phyloP scores from a whole-genome alignment of 35 echinoderm and acorn worm species.

The Lytechinus variegatus region DNA sequence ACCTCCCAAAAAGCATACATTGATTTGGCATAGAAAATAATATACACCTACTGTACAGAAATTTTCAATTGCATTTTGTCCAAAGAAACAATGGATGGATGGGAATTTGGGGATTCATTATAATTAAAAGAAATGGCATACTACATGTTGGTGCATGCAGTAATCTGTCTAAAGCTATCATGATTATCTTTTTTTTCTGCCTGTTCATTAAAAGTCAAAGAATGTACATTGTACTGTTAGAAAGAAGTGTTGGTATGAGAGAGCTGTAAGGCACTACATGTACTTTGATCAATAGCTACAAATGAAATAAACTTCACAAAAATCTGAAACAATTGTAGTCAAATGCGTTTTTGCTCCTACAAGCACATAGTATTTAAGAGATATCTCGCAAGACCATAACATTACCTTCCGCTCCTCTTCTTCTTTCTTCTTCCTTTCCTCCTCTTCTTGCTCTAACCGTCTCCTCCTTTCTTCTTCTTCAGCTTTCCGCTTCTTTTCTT shows the following conservation, averaged over 20 bases:
- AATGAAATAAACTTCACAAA: background rate
- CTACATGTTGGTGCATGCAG: no score
- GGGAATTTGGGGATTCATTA: no score
- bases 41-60: no score
- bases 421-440: conserved; percentile 38
- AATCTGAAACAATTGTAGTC: background rate
- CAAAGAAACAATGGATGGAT: no score
- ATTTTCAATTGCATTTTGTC: no score
- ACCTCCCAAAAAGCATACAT: no score
- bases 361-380: background rate
- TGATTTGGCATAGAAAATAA: no score
- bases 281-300: background rate
- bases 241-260: background rate
- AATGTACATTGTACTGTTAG: no score
- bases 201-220: no score
- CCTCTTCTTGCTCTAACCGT: conserved; percentile 49
- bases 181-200: no score
- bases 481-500: conserved; percentile 42
- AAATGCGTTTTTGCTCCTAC: background rate
- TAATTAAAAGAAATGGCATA: no score
- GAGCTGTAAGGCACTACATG: background rate
- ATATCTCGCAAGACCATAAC: background rate
- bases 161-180: no score
- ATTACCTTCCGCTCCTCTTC: conserved; percentile 54
- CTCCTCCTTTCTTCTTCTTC: conserved; percentile 48